phyloP scores from a whole-genome alignment of 2,888 invertebrate species.

The Cyaniris semiargus region DNA sequence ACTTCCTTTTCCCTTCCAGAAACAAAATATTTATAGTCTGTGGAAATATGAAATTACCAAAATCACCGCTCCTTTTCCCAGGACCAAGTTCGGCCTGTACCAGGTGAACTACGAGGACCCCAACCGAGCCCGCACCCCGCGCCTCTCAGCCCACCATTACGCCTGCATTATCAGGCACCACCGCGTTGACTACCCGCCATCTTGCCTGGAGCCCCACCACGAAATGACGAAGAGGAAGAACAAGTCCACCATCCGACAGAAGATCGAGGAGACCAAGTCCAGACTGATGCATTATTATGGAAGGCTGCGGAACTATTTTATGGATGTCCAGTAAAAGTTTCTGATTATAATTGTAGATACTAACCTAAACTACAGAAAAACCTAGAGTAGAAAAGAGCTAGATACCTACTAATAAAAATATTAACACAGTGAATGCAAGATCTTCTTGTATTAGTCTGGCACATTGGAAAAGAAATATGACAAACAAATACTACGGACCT shows the following conservation, averaged over 20 bases:
- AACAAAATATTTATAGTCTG: no score
- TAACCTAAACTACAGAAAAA: background rate
- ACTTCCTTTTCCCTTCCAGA: no score
- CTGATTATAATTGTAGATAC: background rate
- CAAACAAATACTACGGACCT: no score
- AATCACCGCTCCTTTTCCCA: constrained; percentile 44
- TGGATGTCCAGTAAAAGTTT: background rate
- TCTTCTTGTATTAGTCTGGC: no score
- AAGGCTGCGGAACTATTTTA: background rate
- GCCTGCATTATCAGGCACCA: constrained; percentile 26
- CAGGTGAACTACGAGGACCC: constrained; percentile 82
- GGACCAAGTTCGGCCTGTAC: constrained; percentile 82
- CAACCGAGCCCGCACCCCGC: constrained; percentile 72
- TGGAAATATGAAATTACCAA: background rate
- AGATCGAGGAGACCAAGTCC: constrained; percentile 16
- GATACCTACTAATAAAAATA: no score
- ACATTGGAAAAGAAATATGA: no score
- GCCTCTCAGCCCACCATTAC: constrained; percentile 69
- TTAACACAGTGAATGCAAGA: no score
- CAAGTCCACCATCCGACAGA: background rate
- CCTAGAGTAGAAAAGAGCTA: background rate
- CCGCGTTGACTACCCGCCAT: background rate
- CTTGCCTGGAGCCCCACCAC: constrained; percentile 12
- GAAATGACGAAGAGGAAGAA: background rate
- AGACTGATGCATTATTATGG: background rate